Base-by-base conservation (phyloP, 1,140 invertebrate species). In the Vanessa tameamea region DNA sequence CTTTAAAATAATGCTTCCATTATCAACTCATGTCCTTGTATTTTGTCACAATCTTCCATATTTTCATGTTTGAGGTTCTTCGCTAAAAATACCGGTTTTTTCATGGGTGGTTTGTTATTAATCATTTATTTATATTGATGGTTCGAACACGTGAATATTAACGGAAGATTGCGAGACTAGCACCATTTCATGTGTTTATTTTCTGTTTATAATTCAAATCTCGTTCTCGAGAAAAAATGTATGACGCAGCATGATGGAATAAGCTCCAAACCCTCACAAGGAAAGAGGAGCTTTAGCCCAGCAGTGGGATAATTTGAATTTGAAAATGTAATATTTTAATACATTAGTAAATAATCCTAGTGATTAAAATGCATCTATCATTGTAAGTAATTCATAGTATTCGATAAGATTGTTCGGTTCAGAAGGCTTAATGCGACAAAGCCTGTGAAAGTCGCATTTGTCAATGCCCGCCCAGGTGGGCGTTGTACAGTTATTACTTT, bases 401-500 rank as follows among this genome's bases (percentile, higher is more conserved):
- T 31, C 12, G 23, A 59, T 61, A 61, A 61, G 57, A 61, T 61
- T 37, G 55, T 57, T 57, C 20, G 20, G 63, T 64, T 64, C 14
- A 61, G 63, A 64, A 64, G 43, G 31, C 31, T 61, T 61, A 61
- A 47, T 69, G 47, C 47, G 47, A 43, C 55, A 59, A 68, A 72
- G 47, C 64, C 55, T 63, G 50, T 57, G 55, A 57, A 69, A 64
- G 63, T 37, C 2, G 80, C 85, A 89, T 91, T 90, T 90, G 84
- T 91, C 87, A 90, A 86, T 82, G 84, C 81, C 81, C 73, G 75
- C 76, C 81, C 85, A 87, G 83, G 87, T 90, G 87, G 87, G 87
- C 82, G 82, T 59, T 73, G 81, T 67, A 63, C 71, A 53, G 71
- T 89, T 91, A 88, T 86, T 87, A 84, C 83, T 86, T 85, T 89